Evolutionary conservation across 2,113 vertebrate genomes (phyloP).

Genomic region (Pardalotus punctatus): DNA sequence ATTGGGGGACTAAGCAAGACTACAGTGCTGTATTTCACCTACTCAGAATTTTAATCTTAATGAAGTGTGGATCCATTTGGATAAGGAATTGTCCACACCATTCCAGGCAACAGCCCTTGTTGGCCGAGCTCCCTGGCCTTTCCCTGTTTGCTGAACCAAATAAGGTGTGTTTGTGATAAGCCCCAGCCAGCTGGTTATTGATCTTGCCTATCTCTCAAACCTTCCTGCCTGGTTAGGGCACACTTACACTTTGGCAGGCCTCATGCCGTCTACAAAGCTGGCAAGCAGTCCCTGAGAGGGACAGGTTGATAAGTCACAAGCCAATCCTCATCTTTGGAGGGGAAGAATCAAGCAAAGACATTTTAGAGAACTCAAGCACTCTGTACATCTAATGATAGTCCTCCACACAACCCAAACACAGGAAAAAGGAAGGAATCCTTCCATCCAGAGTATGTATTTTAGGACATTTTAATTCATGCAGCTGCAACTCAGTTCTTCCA

Average conservation of each 20-base stretch:
- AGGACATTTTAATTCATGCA: not conserved
- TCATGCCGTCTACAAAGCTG: not conserved
- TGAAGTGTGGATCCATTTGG: not conserved
- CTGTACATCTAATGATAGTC: not conserved
- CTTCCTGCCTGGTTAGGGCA: not conserved
- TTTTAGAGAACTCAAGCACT: not conserved
- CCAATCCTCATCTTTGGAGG: not conserved
- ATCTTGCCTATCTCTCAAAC: not conserved
- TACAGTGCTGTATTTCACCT: not conserved
- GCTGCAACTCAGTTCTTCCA: not conserved
- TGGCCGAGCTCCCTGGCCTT: not conserved
- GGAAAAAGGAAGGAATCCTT: not conserved
- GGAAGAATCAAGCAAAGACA: not conserved
- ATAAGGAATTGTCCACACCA: not conserved
- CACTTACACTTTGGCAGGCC: not conserved
- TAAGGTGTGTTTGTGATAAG: rapidly evolving
- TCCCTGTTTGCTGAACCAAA: not conserved
- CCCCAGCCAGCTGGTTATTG: not conserved
- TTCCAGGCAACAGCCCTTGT: not conserved
- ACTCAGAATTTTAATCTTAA: not conserved
- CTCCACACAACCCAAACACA: not conserved
- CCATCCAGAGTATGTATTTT: not conserved
- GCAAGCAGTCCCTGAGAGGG: not conserved
- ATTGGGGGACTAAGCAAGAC: not conserved
- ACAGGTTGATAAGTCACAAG: not conserved